These are phyloP conservation scores for Babylonia areolata DNA, from an alignment of 1,140 invertebrate genomes.

Conservation along the genomic window DNA sequence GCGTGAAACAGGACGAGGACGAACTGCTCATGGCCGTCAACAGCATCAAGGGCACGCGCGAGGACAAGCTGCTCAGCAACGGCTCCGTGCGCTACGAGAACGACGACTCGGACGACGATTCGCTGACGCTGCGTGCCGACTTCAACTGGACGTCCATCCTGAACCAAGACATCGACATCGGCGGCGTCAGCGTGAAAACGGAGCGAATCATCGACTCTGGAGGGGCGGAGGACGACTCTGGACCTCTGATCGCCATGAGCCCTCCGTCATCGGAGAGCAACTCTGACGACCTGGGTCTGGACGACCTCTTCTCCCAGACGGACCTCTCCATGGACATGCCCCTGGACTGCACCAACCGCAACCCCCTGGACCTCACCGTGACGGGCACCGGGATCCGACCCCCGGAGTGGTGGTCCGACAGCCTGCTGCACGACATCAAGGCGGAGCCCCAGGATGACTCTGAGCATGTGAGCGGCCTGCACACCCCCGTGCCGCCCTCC, in stretches of 20 bases:
- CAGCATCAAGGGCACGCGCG: slow-evolving; percentile 37
- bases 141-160: slow-evolving; percentile 77
- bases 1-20: slow-evolving; percentile 63
- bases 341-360: slow-evolving; percentile 62
- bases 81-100: slow-evolving; percentile 52
- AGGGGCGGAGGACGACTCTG: slow-evolving; percentile 56
- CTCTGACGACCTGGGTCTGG: slow-evolving; percentile 67
- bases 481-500: slow-evolving; percentile 64
- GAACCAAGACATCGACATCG: slow-evolving; percentile 77
- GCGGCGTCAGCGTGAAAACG: slow-evolving; percentile 73
- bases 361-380: slow-evolving; percentile 70
- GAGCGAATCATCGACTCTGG: slow-evolving; percentile 71
- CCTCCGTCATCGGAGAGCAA: slow-evolving; percentile 71
- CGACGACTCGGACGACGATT: slow-evolving; percentile 47
- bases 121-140: slow-evolving; percentile 63
- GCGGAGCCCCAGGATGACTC: slow-evolving; percentile 26
- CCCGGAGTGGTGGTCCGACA: slow-evolving; percentile 74
- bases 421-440: slow-evolving; percentile 52
- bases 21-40: slow-evolving; percentile 37
- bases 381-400: slow-evolving; percentile 68
- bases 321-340: slow-evolving; percentile 56
- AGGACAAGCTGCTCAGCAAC: slow-evolving; percentile 50
- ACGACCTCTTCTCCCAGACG: slow-evolving; percentile 67
- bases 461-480: slow-evolving; percentile 57
- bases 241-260: slow-evolving; percentile 67